Evolutionary conservation across 2,113 vertebrate species (phyloP).

Genomic region (Phalacrocorax brasilianus): DNA sequence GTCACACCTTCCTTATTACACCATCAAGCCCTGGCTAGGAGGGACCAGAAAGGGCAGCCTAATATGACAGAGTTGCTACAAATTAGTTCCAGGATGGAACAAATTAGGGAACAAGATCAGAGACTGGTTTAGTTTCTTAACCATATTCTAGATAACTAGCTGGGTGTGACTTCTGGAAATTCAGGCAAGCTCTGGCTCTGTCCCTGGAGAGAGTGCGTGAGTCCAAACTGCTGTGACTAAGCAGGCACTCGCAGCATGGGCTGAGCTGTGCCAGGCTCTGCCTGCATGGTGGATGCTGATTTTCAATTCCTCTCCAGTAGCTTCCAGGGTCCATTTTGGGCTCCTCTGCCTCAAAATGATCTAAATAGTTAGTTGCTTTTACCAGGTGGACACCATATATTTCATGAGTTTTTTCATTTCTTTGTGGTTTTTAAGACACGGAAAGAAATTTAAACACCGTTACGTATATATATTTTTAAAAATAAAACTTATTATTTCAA

Average conservation of each 20-base stretch:
- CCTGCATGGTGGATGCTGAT: neutral
- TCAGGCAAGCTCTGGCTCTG: neutral
- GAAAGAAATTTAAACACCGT: neutral
- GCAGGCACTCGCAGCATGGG: fast-evolving
- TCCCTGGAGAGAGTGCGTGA: neutral
- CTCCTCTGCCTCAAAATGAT: neutral
- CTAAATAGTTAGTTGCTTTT: neutral
- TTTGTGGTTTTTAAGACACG: neutral
- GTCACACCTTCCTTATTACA: conserved; percentile 68
- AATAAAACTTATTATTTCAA: neutral
- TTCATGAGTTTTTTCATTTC: neutral
- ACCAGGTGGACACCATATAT: neutral
- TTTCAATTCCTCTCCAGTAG: neutral
- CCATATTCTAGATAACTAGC: neutral
- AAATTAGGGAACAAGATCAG: conserved; percentile 2
- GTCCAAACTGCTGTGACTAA: neutral
- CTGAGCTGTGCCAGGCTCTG: neutral
- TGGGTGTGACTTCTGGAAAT: neutral
- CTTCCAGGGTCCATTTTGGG: neutral
- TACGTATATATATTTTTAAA: no score
- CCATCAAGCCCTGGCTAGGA: neutral
- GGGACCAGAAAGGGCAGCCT: neutral
- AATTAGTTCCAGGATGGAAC: neutral
- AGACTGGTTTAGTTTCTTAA: neutral
- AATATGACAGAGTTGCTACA: neutral